Conservation (phyloP, 1,140 invertebrate genomes). For the Dendrolimus kikuchii region DNA sequence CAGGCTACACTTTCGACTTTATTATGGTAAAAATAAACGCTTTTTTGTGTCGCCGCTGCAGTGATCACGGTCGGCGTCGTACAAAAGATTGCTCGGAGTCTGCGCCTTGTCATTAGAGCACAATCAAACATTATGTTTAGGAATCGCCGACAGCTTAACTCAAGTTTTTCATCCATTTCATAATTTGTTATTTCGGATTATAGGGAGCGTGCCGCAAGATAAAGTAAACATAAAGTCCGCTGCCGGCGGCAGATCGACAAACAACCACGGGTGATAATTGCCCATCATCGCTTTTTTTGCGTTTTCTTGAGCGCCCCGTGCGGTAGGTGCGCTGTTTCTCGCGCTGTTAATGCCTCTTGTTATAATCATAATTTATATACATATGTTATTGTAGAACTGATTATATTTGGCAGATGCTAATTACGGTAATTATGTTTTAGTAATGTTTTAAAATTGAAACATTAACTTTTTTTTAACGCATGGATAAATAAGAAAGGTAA, state of each 20-base stretch:
- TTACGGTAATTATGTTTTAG: no score
- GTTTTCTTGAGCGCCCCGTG: conserved; percentile 7
- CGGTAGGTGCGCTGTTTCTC: conserved; percentile 9
- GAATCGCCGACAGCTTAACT: conserved; percentile 66
- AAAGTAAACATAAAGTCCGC: conserved; percentile 60
- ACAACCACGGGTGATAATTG: conserved; percentile 25
- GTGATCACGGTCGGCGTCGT: conserved; percentile 46
- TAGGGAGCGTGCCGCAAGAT: conserved; percentile 55
- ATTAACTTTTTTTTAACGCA: background rate
- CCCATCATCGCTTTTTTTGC: conserved; percentile 17
- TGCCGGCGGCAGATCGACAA: conserved; percentile 21
- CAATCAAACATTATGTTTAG: conserved; percentile 70
- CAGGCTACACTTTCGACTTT: conserved; percentile 26
- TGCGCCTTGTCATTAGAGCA: conserved; percentile 67
- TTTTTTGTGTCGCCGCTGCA: conserved; percentile 24
- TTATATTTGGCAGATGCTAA: background rate
- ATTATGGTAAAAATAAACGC: conserved; percentile 22
- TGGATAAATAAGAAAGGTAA: no score
- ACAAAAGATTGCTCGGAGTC: conserved; percentile 59
- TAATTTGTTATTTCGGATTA: conserved; percentile 69
- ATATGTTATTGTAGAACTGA: no score
- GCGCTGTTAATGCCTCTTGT: no score
- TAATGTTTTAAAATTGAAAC: background rate
- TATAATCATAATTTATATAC: no score
- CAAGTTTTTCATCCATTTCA: conserved; percentile 64